Evolutionary conservation across 2,888 invertebrate genomes (phyloP).

Genomic region (Punctoribates punctum): DNA sequence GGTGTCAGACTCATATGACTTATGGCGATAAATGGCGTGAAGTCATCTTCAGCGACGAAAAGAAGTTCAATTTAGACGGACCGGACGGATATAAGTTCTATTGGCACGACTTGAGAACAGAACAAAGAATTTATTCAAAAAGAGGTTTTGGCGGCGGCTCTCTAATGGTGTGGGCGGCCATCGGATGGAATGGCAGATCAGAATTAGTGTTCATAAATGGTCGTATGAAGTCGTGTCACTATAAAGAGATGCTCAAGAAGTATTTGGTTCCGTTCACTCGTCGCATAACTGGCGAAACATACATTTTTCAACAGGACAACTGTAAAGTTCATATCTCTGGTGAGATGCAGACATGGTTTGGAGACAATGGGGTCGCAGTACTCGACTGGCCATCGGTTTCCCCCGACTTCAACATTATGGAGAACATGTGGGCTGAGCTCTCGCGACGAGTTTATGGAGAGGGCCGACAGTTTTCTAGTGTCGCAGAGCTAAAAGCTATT

Average conservation of each 20-base stretch:
- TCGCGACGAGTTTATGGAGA: too few relatives aligned
- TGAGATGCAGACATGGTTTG: neutral
- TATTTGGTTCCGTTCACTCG: neutral
- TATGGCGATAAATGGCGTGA: neutral
- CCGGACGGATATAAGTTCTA: neutral
- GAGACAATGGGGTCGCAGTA: neutral
- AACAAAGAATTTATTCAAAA: neutral
- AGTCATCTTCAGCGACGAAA: conserved; percentile 13
- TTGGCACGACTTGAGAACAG: neutral
- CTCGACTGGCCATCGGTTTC: neutral
- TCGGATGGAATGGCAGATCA: neutral
- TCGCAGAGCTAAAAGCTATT: too few relatives aligned
- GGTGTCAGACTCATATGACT: neutral
- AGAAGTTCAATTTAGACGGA: conserved; percentile 13
- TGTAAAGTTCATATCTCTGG: neutral
- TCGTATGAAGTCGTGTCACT: neutral
- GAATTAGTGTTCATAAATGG: neutral
- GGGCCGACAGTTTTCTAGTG: too few relatives aligned
- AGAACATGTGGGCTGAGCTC: conserved; percentile 21
- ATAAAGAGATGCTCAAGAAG: neutral
- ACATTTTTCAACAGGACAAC: conserved; percentile 16
- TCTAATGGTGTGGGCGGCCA: conserved; percentile 1
- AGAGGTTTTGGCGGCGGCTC: neutral
- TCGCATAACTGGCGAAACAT: neutral
- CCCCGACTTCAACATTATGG: conserved; percentile 1